Evolutionary conservation across 2,888 invertebrate genomes (phyloP).

Genomic region (Tromatobia lineatoria): DNA sequence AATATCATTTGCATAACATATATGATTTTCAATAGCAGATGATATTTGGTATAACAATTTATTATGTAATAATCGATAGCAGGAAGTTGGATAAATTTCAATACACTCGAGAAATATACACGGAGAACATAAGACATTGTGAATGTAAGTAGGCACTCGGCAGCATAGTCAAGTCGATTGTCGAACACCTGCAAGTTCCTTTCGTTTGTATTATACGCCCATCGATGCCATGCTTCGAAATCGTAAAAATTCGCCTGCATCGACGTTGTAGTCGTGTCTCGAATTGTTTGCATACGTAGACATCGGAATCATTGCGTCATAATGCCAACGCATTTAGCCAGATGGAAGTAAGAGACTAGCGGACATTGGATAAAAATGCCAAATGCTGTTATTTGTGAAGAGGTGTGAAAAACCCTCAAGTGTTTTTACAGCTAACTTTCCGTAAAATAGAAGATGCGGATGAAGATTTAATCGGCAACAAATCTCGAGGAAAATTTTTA

Average conservation of each 20-base stretch:
- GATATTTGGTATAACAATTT: background rate
- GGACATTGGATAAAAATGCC: conserved; percentile 67
- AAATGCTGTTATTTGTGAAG: background rate
- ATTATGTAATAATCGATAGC: conserved; percentile 48
- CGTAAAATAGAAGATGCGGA: no score
- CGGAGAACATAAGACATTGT: conserved; percentile 34
- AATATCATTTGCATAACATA: background rate
- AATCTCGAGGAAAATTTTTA: no score
- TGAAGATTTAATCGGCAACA: no score
- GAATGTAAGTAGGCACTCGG: conserved; percentile 32
- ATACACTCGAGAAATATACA: conserved; percentile 55
- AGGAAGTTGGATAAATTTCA: conserved; percentile 62
- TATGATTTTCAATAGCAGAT: background rate
- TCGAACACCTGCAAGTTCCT: conserved; percentile 63
- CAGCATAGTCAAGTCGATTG: conserved; percentile 27
- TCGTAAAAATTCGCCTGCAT: conserved; percentile 31
- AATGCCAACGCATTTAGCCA: conserved; percentile 26
- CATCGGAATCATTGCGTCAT: conserved; percentile 26
- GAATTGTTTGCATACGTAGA: conserved; percentile 47
- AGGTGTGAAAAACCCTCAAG: conserved; percentile 11
- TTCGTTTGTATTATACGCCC: conserved; percentile 56
- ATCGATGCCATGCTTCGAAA: conserved; percentile 11
- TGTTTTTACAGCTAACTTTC: background rate
- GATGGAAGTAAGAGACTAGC: conserved; percentile 23
- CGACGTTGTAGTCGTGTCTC: background rate